phyloP scores from a whole-genome alignment of 2,797 vertebrate species.

The Emydoidea blandingii region DNA sequence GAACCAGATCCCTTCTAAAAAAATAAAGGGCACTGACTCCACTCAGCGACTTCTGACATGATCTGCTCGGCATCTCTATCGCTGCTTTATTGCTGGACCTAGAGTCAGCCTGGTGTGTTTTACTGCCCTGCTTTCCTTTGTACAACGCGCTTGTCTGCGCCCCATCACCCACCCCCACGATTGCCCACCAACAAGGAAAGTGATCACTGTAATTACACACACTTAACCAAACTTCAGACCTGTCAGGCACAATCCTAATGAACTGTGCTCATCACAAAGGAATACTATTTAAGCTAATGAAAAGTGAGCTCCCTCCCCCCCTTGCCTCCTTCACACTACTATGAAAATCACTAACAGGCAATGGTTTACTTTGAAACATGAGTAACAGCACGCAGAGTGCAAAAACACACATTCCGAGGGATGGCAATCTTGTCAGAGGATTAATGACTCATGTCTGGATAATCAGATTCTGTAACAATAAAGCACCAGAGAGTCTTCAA shows the following conservation, averaged over 20 bases:
- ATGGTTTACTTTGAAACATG: not conserved
- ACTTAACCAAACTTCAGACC: not conserved
- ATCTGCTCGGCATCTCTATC: not conserved
- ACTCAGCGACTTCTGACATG: not conserved
- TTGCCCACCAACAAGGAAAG: conserved; percentile 5
- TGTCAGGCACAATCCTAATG: not conserved
- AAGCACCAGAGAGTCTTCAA: not conserved
- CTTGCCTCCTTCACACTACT: not conserved
- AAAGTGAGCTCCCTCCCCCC: not conserved
- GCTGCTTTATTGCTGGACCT: not conserved
- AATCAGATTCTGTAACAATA: conserved; percentile 3
- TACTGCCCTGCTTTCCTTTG: not conserved
- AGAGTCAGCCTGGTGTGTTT: not conserved
- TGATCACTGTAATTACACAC: not conserved
- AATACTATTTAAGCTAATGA: not conserved
- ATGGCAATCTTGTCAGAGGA: not conserved
- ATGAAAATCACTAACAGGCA: not conserved
- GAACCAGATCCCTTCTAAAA: not conserved
- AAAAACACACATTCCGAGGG: not conserved
- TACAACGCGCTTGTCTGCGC: accelerated
- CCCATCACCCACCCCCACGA: not conserved
- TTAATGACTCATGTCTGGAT: not conserved
- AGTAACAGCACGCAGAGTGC: conserved; percentile 7
- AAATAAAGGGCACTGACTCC: not conserved
- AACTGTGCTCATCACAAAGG: not conserved